phyloP scores from a whole-genome alignment of 2,797 vertebrate genomes.

The Rhabdomys pumilio region DNA sequence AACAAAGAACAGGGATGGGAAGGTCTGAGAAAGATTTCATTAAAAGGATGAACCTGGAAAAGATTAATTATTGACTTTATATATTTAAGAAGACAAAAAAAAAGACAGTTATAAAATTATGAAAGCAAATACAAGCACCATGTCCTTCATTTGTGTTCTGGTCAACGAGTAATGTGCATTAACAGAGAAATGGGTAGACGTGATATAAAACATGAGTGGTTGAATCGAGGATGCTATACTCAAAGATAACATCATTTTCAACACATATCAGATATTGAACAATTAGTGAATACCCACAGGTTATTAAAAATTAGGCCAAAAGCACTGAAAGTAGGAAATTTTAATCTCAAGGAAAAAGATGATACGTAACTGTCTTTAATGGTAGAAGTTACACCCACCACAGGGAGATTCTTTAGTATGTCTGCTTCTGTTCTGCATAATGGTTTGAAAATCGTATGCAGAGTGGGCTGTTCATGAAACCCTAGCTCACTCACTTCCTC shows the following conservation, averaged over 20 bases:
- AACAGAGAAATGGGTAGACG: neutral
- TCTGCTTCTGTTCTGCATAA: neutral
- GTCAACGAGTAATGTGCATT: neutral
- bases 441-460: neutral
- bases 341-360: neutral
- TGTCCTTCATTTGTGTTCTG: neutral
- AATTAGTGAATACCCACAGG: neutral
- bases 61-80: neutral
- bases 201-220: neutral
- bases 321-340: neutral
- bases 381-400: neutral
- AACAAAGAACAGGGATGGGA: neutral
- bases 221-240: neutral
- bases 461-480: neutral
- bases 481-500: neutral
- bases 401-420: neutral
- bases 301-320: neutral
- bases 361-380: neutral
- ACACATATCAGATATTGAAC: neutral
- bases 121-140: neutral
- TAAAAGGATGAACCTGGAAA: slow-evolving; percentile 12
- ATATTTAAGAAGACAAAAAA: neutral
- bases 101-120: neutral
- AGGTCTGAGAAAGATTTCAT: neutral
- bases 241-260: neutral